Conservation (phyloP, 2,888 invertebrate genomes). For the Pseudococcus jackbeardsleyi region DNA sequence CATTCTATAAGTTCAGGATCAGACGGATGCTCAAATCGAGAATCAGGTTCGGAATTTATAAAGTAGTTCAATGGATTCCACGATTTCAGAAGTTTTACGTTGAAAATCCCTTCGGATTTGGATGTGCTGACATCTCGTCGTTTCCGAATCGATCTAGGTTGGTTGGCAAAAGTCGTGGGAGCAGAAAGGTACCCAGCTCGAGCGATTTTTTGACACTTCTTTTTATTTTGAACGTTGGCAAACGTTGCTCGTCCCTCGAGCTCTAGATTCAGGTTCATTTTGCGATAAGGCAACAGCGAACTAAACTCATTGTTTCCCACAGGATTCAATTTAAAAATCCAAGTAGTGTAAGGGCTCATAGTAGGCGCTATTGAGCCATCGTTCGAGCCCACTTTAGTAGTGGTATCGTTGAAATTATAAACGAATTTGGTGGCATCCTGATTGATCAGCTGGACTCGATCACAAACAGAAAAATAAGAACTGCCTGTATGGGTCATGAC, state of each 20-base stretch:
- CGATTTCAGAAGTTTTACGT: not conserved
- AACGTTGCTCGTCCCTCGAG: not conserved
- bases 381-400: not conserved
- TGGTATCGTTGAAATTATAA: slow-evolving; percentile 8
- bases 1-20: not conserved
- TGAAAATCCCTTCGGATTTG: not conserved
- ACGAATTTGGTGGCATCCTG: not conserved
- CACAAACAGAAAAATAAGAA: not conserved
- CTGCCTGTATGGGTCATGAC: slow-evolving; percentile 1
- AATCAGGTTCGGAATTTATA: not conserved
- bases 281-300: not conserved
- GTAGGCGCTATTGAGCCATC: not conserved
- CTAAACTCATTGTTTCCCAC: not conserved
- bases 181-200: not conserved
- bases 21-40: not conserved
- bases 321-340: not conserved
- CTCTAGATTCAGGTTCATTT: not conserved
- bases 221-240: not conserved
- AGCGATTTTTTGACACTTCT: not conserved
- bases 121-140: not conserved
- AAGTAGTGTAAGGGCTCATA: not conserved
- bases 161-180: not conserved
- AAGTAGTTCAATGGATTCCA: not conserved
- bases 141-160: not conserved
- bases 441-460: not conserved